phyloP scores from a whole-genome alignment of 2,797 vertebrate species.

The Spheniscus humboldti region DNA sequence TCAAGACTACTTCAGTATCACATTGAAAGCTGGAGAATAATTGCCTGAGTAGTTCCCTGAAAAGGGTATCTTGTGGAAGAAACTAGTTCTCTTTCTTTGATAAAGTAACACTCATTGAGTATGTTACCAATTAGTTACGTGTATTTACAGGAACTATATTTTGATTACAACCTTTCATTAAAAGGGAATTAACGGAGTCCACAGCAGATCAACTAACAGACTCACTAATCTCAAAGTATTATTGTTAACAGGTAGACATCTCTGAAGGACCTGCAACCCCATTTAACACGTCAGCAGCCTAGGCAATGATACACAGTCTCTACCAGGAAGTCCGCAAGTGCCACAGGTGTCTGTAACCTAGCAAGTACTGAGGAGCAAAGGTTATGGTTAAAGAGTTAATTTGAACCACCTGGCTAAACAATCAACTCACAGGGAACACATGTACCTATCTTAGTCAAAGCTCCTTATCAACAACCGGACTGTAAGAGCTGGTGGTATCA shows the following conservation, averaged over 20 bases:
- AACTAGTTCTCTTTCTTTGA: not conserved
- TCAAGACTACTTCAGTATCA: not conserved
- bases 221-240: not conserved
- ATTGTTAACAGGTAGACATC: not conserved
- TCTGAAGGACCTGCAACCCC: not conserved
- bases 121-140: fast-evolving
- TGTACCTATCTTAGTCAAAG: not conserved
- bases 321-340: fast-evolving
- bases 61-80: not conserved
- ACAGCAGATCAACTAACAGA: not conserved
- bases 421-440: not conserved
- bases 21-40: not conserved
- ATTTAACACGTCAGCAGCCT: not conserved
- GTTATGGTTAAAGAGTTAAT: not conserved
- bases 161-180: not conserved
- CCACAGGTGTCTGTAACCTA: not conserved
- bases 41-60: not conserved
- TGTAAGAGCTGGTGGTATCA: too few relatives aligned
- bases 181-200: not conserved
- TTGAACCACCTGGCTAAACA: not conserved
- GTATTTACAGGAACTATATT: not conserved
- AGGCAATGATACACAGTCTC: not conserved
- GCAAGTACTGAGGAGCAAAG: not conserved
- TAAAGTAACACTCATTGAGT: not conserved
- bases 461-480: not conserved